Evolutionary conservation across 2,113 vertebrate species (phyloP), one percentile per base, ranked within the genome.

Genomic region (Ceyx cyanopectus): DNA sequence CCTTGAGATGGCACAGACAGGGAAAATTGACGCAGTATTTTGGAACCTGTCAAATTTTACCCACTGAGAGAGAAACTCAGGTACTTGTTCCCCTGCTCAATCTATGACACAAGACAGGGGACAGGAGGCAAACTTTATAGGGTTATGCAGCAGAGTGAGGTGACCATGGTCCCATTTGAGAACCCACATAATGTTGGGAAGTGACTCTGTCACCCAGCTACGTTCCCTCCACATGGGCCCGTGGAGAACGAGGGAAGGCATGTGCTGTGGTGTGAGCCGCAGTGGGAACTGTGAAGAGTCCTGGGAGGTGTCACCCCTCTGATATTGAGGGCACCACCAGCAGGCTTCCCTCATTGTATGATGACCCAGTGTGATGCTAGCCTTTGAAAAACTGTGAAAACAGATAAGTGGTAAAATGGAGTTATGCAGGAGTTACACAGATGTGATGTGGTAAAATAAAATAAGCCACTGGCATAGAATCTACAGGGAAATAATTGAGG

Each of bases 181-280:
- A 76, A 19, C 8, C 10, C 50, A 69, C 1, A 1, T 23, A 24
- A 9, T 27, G 51, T 37, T 37, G 85, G 41, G 53, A 37, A 48
- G 24, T 5, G 11, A 5, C 67, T 32, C 45, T 40, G 20, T 43
- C 32, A 79, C 43, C 32, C 68, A 73, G 58, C 13, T 4, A 5
- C 0, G 1, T 26, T 85, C 40, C 67, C 46, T 41, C 41, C 2
- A 1, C 26, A 3, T 1, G 16, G 30, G 8, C 20, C 1, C 1
- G 14, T 3, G 61, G 48, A 67, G 24, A 16, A 56, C 24, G 56
- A 51, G 37, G 37, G 61, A 68, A 24, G 67, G n/a, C 5, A 0
- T 14, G 12, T 12, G 12, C 20, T 16, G 13, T 2, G 17, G 12
- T 62, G 20, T 41, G 54, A 61, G 51, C 81, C 1, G 0, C 8